These are phyloP conservation scores for Dolichallabes microphthalmus DNA, from an alignment of 2,113 vertebrate genomes.

Conservation along the genomic window DNA sequence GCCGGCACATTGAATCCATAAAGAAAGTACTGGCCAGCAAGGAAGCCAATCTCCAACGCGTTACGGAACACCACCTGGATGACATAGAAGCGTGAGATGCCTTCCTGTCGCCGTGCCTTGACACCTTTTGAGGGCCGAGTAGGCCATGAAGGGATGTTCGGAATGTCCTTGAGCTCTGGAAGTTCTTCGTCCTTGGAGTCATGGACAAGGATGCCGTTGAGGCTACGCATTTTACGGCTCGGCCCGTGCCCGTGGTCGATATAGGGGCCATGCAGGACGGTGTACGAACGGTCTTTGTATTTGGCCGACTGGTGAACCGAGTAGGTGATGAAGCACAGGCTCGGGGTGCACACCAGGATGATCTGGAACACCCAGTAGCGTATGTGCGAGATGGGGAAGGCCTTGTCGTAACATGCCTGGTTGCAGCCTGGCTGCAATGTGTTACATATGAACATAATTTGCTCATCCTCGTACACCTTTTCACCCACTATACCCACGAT, in stretches of 20 bases:
- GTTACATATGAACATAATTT: conserved; percentile 89
- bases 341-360: conserved; percentile 88
- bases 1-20: conserved; percentile 85
- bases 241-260: conserved; percentile 74
- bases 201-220: conserved; percentile 76
- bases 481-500: conserved; percentile 90
- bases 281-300: conserved; percentile 76
- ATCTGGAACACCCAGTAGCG: conserved; percentile 93
- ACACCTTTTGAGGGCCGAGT: conserved; percentile 64
- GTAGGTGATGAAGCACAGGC: conserved; percentile 89
- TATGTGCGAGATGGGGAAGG: conserved; percentile 90
- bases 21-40: conserved; percentile 85
- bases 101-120: conserved; percentile 76
- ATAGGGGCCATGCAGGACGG: conserved; percentile 73
- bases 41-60: conserved; percentile 82
- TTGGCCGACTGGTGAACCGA: conserved; percentile 87
- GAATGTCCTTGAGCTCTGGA: conserved; percentile 77
- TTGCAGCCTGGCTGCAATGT: conserved; percentile 87
- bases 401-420: conserved; percentile 87
- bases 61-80: conserved; percentile 89
- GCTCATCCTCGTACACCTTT: conserved; percentile 88
- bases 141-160: conserved; percentile 69
- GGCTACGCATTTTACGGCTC: conserved; percentile 69
- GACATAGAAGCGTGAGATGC: conserved; percentile 87
- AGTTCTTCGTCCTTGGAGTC: conserved; percentile 73